Base-by-base conservation (phyloP, 2,113 vertebrate genomes). In the Coptodon rendalli region DNA sequence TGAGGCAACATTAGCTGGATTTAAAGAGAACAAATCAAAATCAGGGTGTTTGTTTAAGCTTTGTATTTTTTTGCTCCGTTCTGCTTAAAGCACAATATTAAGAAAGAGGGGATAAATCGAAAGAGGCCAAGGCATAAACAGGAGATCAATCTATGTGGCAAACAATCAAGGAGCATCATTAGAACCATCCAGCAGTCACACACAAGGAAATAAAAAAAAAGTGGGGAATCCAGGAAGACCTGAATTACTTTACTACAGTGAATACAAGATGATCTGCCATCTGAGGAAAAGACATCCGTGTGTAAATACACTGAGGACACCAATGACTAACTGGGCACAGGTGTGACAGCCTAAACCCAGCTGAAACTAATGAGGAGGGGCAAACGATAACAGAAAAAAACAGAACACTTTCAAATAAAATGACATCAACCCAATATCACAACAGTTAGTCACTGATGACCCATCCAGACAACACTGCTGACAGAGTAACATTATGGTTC, bases 1-100 rank as follows among this genome's bases (percentile, higher is more conserved):
- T 19, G 57, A 34, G 29, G 29, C 0, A 61, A 34, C 29, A 34
- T 61, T 6, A 0, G 31, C 59, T 19, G 57, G 16, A 34, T 34
- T 61, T 17, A 31, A 34, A 61, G 57, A 61, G 0, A 6, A 1
- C 16, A 61, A 34, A 61, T 61, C 0, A 29, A 59, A 59, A 29
- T 29, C 24, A 29, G 56, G 24, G 13, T 59, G 13, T 59, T 59
- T 59, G 0, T 3, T 59, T 59, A 29, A 29, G 56, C 56, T 0
- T 27, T 12, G 14, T 59, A 29, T 29, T 24, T 29, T 59, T 59
- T 59, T 0, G 13, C 56, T 9, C 13, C 4, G 1, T 59, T 59
- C 56, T 59, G 24, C 13, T 59, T 59, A 24, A 29, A 29, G 24
- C 24, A 5, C 13, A 5, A 29, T 29, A 59, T 59, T 29, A 59